Evolutionary conservation across 2,113 vertebrate species (phyloP), one percentile per base, ranked within the genome.

Genomic region (Platysteira castanea): DNA sequence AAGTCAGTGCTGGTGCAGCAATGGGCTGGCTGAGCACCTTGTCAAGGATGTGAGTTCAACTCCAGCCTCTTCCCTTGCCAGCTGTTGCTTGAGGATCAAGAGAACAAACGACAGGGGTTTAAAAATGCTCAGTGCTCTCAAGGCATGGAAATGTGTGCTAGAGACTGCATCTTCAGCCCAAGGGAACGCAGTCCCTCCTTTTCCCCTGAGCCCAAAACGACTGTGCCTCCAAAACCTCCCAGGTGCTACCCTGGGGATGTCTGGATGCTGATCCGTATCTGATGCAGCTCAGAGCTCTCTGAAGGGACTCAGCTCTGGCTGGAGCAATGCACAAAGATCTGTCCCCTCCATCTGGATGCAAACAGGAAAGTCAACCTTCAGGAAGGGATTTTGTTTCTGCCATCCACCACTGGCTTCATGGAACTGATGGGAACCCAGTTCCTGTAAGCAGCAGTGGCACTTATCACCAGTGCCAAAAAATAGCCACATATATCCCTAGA

Each of bases 191-290:
- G 5, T 16, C 27, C 21, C 12, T 81, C 30, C 53, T 75, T 53
- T 27, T 50, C 9, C 60, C 14, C 39, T 78, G 60, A 42, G 61
- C 33, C 44, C 50, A n/a, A 80, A 26, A 30, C 0, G 0, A 44
- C 79, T 11, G 39, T 39, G 23, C 17, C 44, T 41, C 71, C 18
- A 1, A 35, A 75, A 75, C 47, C 30, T 52, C 18, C 33, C 0
- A 1, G 20, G 11, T n/a, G 39, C 39, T 46, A 49, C 47, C 17
- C 44, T 42, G 42, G 65, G 52, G 30, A 59, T 0, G 0, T 21
- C 78, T 42, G 50, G 44, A 28, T 35, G 26, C 28, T 67, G n/a
- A 79, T 41, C 2, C 1, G 4, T 44, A 39, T 5, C 33, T 31
- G 41, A 47, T 7, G 14, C 27, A 64, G 31, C 23, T 65, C 53